These are phyloP conservation scores for Drosophila rellima DNA, from an alignment of 2,888 invertebrate species.

Conservation along the genomic window DNA sequence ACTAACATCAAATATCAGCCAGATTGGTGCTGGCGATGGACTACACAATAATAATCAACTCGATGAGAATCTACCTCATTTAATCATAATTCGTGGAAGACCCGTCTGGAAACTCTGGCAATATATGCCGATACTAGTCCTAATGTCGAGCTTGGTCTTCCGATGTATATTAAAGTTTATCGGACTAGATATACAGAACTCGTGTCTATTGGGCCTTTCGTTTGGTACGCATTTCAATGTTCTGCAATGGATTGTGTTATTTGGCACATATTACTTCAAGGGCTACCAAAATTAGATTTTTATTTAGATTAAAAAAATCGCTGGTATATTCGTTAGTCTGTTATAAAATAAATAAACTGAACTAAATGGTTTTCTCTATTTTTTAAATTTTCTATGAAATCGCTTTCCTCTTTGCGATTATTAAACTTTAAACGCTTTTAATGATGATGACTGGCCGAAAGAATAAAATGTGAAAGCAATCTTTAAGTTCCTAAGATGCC, in stretches of 20 bases:
- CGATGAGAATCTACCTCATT: not conserved
- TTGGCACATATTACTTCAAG: conserved; percentile 31
- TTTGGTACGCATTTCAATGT: conserved; percentile 33
- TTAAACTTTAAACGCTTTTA: not conserved
- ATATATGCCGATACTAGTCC: conserved; percentile 33
- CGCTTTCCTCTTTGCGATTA: no score
- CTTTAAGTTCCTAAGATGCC: conserved; percentile 1
- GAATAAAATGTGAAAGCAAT: not conserved
- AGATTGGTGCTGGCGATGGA: conserved; percentile 55
- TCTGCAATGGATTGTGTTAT: conserved; percentile 38
- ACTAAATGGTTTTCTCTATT: no score
- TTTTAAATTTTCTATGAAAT: no score
- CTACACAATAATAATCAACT: conserved; percentile 25
- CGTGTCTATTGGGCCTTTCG: conserved; percentile 33
- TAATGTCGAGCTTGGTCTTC: conserved; percentile 32
- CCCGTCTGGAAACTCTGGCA: conserved; percentile 23
- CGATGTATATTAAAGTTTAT: conserved; percentile 7
- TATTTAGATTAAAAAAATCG: not conserved
- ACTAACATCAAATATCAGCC: not conserved
- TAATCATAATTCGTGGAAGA: conserved; percentile 15
- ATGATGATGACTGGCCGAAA: not conserved
- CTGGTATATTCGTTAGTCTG: no score
- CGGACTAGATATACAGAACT: conserved; percentile 18
- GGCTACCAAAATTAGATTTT: conserved; percentile 2
- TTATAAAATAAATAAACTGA: no score